A percentile compares a stretch with the other conserved stretches of the same genome.
Evolutionary conservation across 2,113 vertebrate species (phyloP).

Genomic region (Benitochromis conjunctus): DNA sequence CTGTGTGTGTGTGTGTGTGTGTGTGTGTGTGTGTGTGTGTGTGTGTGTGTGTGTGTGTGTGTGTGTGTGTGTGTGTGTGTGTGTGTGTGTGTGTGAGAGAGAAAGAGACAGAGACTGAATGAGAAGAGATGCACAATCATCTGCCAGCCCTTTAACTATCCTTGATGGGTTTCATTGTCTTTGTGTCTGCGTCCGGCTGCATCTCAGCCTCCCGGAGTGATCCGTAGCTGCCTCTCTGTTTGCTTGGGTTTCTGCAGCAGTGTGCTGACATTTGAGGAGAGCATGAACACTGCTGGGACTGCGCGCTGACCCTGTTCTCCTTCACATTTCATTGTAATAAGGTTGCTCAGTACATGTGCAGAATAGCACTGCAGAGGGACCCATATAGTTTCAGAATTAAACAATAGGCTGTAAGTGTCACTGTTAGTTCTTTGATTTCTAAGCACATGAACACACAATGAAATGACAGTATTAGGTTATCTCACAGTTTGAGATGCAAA

Average conservation of each 20-base stretch:
- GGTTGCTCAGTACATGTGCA: neutral
- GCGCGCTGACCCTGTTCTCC: neutral
- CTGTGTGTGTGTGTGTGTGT: neutral
- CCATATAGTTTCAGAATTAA: neutral
- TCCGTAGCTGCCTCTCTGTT: neutral
- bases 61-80: neutral
- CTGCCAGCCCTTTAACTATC: neutral
- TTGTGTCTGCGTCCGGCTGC: neutral
- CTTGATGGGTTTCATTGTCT: constrained; percentile 11
- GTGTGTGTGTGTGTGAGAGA: neutral
- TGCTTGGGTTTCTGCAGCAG: constrained; percentile 8
- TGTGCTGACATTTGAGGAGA: constrained; percentile 3
- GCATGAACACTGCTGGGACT: neutral
- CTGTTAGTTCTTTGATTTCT: neutral
- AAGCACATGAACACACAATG: neutral
- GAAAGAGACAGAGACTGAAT: neutral
- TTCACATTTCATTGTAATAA: neutral
- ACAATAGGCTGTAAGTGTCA: neutral
- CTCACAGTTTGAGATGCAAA: neutral
- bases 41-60: no score
- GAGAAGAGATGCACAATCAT: neutral
- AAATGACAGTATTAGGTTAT: neutral
- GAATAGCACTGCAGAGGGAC: neutral
- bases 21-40: neutral
- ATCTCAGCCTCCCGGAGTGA: neutral